Evolutionary conservation across 2,797 vertebrate genomes (phyloP).

Genomic region (Bucorvus abyssinicus): DNA sequence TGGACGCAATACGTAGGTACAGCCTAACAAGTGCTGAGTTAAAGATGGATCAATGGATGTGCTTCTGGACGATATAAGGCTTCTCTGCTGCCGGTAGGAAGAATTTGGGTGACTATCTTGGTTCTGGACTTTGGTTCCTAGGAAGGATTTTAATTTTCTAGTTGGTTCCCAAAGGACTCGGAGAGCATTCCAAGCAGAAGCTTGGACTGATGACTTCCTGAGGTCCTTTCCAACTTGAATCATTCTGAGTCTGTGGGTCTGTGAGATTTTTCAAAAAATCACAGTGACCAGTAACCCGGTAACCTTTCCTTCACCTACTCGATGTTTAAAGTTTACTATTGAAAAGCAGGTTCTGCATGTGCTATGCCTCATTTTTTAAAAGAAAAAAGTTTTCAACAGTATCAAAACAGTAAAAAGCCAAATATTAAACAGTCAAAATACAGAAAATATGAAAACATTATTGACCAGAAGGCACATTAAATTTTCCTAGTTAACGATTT

Average conservation of each 20-base stretch:
- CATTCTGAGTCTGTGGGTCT: background rate
- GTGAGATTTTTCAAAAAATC: background rate
- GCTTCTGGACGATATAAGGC: background rate
- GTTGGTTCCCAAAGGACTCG: background rate
- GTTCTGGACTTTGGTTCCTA: background rate
- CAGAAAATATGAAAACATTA: background rate
- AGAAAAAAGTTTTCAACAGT: background rate
- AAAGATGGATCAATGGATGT: background rate
- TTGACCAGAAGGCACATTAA: background rate
- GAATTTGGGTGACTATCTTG: background rate
- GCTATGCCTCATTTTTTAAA: background rate
- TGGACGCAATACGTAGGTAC: background rate
- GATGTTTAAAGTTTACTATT: background rate
- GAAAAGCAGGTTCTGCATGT: background rate
- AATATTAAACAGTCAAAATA: background rate
- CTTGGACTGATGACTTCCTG: background rate
- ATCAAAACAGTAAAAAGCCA: background rate
- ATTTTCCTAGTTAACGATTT: background rate
- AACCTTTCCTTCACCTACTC: background rate
- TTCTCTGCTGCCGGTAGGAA: background rate
- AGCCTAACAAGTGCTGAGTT: background rate
- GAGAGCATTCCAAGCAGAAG: background rate
- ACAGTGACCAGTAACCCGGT: background rate
- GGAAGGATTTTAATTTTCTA: background rate
- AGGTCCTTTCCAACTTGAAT: background rate